A percentile compares a stretch with the other conserved stretches of the same genome.
phyloP scores from a whole-genome alignment of 2,888 invertebrate species.

The Branchipolynoe longqiensis region DNA sequence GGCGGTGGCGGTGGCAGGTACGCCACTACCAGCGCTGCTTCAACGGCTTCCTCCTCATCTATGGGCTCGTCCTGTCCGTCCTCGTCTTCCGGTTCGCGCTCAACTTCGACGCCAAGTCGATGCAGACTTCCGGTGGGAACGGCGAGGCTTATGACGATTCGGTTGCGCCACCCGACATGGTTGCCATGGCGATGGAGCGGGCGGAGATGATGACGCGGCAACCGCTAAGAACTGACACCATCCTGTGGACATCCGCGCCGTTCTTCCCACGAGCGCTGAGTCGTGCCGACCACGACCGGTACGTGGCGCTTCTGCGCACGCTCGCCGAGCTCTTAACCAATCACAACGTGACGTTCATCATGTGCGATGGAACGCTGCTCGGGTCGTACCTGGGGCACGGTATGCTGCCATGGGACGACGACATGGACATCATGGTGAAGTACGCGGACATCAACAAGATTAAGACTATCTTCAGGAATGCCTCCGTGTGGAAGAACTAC shows the following conservation, averaged over 20 bases:
- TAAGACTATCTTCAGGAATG: slow-evolving; percentile 51
- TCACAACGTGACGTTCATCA: slow-evolving; percentile 57
- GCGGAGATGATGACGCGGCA: slow-evolving; percentile 25
- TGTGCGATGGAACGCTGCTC: slow-evolving; percentile 56
- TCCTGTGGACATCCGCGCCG: slow-evolving; percentile 34
- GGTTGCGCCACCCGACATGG: neutral
- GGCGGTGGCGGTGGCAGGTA: neutral
- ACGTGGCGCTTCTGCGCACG: neutral
- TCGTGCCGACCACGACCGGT: slow-evolving; percentile 19
- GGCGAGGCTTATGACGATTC: neutral
- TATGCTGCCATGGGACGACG: slow-evolving; percentile 58
- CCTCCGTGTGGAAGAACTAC: slow-evolving; percentile 10
- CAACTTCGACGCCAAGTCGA: neutral
- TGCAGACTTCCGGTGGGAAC: neutral
- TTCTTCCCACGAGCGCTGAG: slow-evolving; percentile 44
- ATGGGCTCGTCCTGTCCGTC: slow-evolving; percentile 27
- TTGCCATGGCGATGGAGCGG: neutral
- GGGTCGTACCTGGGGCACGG: slow-evolving; percentile 45
- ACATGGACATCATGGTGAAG: slow-evolving; percentile 54
- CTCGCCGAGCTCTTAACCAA: slow-evolving; percentile 12
- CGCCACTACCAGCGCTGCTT: slow-evolving; percentile 42
- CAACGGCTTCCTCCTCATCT: slow-evolving; percentile 26
- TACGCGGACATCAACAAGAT: slow-evolving; percentile 48
- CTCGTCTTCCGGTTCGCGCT: slow-evolving; percentile 20
- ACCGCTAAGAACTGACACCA: neutral